A percentile compares a stretch with the other conserved stretches of the same genome.
phyloP scores from a whole-genome alignment of 2,113 vertebrate species.

The Tyto alba region DNA sequence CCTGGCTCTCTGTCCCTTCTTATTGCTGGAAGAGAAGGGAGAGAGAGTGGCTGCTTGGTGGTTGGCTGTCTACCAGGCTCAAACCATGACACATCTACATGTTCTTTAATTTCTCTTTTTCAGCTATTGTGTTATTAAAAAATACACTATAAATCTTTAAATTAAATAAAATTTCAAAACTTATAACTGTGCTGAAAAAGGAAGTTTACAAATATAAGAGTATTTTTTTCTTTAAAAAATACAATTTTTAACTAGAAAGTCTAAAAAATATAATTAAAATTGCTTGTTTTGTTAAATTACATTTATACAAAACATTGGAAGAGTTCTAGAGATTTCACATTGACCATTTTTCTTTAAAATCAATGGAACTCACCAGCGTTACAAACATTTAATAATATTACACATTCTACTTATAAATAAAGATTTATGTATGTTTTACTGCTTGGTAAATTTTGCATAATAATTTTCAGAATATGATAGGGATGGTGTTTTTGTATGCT shows the following conservation, averaged over 20 bases:
- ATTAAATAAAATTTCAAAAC: neutral
- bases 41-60: too few relatives aligned
- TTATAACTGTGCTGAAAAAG: neutral
- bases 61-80: too few relatives aligned
- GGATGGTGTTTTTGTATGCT: neutral
- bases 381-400: neutral
- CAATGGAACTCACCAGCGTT: neutral
- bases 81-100: rapidly evolving
- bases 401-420: neutral
- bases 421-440: neutral
- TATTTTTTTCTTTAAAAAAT: neutral
- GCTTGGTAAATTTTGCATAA: neutral
- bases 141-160: neutral
- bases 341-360: neutral
- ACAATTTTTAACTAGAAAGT: neutral
- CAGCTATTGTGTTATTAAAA: neutral
- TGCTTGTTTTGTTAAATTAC: neutral
- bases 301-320: neutral
- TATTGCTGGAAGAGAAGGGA: too few relatives aligned
- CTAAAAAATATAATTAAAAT: neutral
- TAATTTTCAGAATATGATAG: neutral
- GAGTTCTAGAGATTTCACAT: neutral
- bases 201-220: neutral
- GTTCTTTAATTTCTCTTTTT: neutral
- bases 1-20: too few relatives aligned